Evolutionary conservation across 1,140 invertebrate genomes (phyloP).

Genomic region (Drosophila kanapiae): DNA sequence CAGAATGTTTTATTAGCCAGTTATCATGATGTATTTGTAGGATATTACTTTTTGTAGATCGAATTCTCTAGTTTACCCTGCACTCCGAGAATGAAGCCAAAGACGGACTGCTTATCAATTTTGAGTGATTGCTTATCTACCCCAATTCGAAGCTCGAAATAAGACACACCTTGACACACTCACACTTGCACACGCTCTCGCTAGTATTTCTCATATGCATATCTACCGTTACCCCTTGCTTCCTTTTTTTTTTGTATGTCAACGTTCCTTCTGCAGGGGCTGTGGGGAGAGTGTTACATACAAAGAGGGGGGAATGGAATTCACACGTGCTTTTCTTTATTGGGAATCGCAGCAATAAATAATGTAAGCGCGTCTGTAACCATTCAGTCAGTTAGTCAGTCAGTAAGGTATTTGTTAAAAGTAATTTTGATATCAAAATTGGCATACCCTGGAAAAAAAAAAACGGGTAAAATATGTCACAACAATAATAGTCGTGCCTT

Average conservation of each 20-base stretch:
- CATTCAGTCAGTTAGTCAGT: background rate
- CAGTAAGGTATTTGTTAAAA: slow-evolving; percentile 26
- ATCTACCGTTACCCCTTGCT: slow-evolving; percentile 18
- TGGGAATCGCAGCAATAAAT: slow-evolving; percentile 39
- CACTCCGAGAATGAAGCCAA: background rate
- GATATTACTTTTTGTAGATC: background rate
- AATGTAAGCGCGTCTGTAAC: slow-evolving; percentile 15
- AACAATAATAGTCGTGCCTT: background rate
- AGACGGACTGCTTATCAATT: slow-evolving; percentile 28
- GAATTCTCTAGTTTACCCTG: slow-evolving; percentile 8
- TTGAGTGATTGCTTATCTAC: slow-evolving; percentile 51
- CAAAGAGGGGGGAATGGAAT: slow-evolving; percentile 29
- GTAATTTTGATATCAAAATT: slow-evolving; percentile 6
- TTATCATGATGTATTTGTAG: slow-evolving; percentile 4
- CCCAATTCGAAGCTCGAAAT: slow-evolving; percentile 34
- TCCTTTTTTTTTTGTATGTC: slow-evolving; percentile 31
- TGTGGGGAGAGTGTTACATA: background rate
- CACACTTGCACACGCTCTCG: background rate
- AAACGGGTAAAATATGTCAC: background rate
- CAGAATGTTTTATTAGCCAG: background rate
- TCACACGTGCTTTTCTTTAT: slow-evolving; percentile 44
- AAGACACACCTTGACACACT: slow-evolving; percentile 36
- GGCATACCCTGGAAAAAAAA: background rate
- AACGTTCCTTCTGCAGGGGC: slow-evolving; percentile 15
- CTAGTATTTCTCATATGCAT: slow-evolving; percentile 21